Evolutionary conservation across 1,140 invertebrate genomes (phyloP).

Genomic region (Hydropsyche tenuis): DNA sequence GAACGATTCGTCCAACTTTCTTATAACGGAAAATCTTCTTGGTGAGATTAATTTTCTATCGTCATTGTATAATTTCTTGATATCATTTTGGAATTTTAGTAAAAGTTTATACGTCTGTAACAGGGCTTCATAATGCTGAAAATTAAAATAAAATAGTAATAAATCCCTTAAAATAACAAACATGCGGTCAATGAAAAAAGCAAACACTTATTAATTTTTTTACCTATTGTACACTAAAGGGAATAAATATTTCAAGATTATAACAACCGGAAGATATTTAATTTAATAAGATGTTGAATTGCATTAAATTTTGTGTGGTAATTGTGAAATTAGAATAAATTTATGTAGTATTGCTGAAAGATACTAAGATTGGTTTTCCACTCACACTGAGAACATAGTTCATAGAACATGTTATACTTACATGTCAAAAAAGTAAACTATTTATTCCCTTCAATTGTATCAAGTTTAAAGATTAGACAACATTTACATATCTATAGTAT

Average conservation of each 20-base stretch:
- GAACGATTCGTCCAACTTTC: slow-evolving; percentile 38
- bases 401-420: not conserved
- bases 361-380: no score
- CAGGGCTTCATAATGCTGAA: slow-evolving; percentile 48
- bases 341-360: no score
- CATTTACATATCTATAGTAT: not conserved
- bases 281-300: no score
- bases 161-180: slow-evolving; percentile 4
- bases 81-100: slow-evolving; percentile 45
- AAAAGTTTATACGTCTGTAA: slow-evolving; percentile 46
- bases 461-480: not conserved
- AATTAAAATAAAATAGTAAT: slow-evolving; percentile 27
- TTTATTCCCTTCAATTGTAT: slow-evolving; percentile 37
- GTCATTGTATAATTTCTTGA: slow-evolving; percentile 42
- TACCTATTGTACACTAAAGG: slow-evolving; percentile 63
- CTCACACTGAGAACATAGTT: slow-evolving; percentile 9
- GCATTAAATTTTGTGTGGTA: no score
- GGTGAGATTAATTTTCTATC: not conserved
- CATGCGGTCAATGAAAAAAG: not conserved
- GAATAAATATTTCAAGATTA: slow-evolving; percentile 54
- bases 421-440: slow-evolving; percentile 30
- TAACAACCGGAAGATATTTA: slow-evolving; percentile 8
- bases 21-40: slow-evolving; percentile 24
- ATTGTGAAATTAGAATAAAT: no score
- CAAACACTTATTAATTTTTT: slow-evolving; percentile 29